These are phyloP conservation scores for Vannuccia rotundouncinata DNA, from an alignment of 2,888 invertebrate species.

Conservation along the genomic window DNA sequence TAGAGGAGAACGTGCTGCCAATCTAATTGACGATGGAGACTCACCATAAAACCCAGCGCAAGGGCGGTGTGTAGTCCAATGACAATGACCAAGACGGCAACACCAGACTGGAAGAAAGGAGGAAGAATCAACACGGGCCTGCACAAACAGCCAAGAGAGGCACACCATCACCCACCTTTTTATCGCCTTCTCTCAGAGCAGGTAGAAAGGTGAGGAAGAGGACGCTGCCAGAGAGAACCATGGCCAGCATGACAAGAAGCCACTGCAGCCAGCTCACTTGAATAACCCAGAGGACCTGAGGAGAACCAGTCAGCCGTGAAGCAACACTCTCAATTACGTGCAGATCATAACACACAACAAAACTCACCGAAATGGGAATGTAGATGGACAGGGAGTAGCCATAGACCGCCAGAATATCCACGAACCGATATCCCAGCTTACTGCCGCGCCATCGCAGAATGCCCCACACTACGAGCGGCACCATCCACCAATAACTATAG, in stretches of 20 bases:
- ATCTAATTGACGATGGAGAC: constrained; percentile 32
- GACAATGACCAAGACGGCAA: constrained; percentile 65
- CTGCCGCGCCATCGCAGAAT: constrained; percentile 72
- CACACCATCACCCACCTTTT: constrained; percentile 53
- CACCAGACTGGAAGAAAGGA: constrained; percentile 59
- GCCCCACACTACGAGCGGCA: constrained; percentile 77
- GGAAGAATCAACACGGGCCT: background rate
- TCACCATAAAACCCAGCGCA: constrained; percentile 75
- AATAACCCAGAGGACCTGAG: constrained; percentile 75
- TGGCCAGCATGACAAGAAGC: constrained; percentile 73
- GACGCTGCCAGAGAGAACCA: constrained; percentile 76
- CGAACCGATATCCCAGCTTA: constrained; percentile 60
- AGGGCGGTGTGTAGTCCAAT: constrained; percentile 71
- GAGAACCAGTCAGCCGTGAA: background rate
- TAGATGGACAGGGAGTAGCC: constrained; percentile 90
- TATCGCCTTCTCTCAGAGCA: constrained; percentile 61
- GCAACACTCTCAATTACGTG: constrained; percentile 10
- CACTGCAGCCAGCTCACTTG: constrained; percentile 72
- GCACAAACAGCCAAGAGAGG: no score
- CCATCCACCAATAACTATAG: constrained; percentile 75
- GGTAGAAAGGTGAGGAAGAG: constrained; percentile 75
- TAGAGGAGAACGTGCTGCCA: no score
- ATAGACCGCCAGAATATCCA: constrained; percentile 84
- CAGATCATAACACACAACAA: background rate
- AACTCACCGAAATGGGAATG: constrained; percentile 73